These are phyloP conservation scores for Apodemus speciosus DNA, from an alignment of 2,113 vertebrate species.

Conservation along the genomic window DNA sequence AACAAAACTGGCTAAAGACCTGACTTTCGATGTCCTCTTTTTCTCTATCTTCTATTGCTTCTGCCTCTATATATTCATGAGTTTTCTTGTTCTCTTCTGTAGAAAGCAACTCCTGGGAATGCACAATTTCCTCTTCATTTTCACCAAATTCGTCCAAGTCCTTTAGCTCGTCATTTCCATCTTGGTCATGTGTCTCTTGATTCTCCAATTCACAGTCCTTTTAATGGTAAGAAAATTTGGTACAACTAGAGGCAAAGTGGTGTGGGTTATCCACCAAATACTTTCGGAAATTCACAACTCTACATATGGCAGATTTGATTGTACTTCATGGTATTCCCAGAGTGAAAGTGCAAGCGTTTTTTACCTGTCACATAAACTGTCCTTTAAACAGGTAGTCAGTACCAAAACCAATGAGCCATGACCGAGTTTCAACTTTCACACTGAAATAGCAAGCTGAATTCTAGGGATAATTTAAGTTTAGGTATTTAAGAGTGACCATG, in stretches of 20 bases:
- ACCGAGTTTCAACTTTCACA: constrained; percentile 18
- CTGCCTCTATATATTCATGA: constrained; percentile 78
- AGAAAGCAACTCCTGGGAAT: constrained; percentile 81
- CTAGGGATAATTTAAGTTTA: constrained; percentile 17
- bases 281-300: constrained; percentile 61
- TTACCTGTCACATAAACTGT: constrained; percentile 42
- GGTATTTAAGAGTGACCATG: constrained; percentile 45
- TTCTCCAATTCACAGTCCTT: constrained; percentile 88
- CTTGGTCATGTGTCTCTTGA: constrained; percentile 88
- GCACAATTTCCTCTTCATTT: constrained; percentile 85
- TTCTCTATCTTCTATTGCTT: constrained; percentile 83
- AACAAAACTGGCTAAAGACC: constrained; percentile 80
- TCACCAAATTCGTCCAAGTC: constrained; percentile 86
- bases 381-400: constrained; percentile 41
- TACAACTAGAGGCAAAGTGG: constrained; percentile 68
- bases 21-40: constrained; percentile 86
- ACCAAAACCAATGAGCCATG: background rate
- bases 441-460: background rate
- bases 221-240: constrained; percentile 82
- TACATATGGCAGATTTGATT: constrained; percentile 44
- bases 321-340: constrained; percentile 51
- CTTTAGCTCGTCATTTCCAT: constrained; percentile 88
- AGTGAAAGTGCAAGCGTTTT: constrained; percentile 51
- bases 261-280: constrained; percentile 54
- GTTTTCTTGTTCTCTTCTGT: constrained; percentile 82